Evolutionary conservation across 2,888 invertebrate species (phyloP).

Genomic region (Drosophila vallismaia): DNA sequence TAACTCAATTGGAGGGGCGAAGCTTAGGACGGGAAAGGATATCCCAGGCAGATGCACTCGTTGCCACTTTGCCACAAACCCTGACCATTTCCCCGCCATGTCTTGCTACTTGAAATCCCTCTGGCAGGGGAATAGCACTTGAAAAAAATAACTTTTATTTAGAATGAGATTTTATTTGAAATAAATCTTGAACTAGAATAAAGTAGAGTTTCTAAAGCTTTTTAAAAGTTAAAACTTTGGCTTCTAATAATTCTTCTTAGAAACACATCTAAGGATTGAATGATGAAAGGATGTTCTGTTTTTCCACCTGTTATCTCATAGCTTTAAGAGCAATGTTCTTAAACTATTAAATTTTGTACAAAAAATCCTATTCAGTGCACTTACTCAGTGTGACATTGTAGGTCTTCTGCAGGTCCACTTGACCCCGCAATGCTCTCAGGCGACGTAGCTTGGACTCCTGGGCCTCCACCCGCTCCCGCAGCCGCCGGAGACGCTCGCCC

Average conservation of each 20-base stretch:
- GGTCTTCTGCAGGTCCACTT: slow-evolving; percentile 96
- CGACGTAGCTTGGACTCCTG: slow-evolving; percentile 97
- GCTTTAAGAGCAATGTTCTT: too few species aligned
- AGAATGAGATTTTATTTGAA: neutral
- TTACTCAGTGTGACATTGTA: slow-evolving; percentile 95
- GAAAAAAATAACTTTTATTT: neutral
- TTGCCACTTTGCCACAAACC: slow-evolving; percentile 27
- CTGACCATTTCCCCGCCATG: neutral
- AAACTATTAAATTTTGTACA: too few species aligned
- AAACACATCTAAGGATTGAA: too few species aligned
- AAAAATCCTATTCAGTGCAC: slow-evolving; percentile 84
- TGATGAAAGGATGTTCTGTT: too few species aligned
- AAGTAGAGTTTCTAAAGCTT: too few species aligned
- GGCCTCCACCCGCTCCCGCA: slow-evolving; percentile 96
- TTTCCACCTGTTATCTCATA: neutral
- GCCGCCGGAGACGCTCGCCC: slow-evolving; percentile 93
- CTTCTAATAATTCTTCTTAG: too few species aligned
- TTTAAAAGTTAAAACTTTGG: too few species aligned
- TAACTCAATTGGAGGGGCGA: slow-evolving; percentile 68
- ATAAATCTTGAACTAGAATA: too few species aligned
- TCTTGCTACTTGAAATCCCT: neutral
- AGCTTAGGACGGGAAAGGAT: slow-evolving; percentile 23
- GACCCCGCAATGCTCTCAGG: slow-evolving; percentile 95
- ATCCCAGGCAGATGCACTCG: slow-evolving; percentile 36
- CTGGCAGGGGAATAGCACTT: neutral